Evolutionary conservation across 2,888 invertebrate species (phyloP).

Genomic region (Neoaliturus tenellus): DNA sequence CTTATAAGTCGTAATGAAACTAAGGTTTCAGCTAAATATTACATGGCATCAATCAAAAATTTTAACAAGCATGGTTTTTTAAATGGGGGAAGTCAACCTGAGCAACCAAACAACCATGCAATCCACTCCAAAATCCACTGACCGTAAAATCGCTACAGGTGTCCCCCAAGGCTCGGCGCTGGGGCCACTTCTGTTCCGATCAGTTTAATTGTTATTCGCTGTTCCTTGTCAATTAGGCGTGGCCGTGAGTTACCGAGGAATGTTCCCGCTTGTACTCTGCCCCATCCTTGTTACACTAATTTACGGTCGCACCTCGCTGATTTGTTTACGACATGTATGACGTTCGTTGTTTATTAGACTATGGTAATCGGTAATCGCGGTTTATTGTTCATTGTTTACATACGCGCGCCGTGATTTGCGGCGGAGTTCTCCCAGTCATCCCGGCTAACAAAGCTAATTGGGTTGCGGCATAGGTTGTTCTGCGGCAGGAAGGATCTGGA

Average conservation of each 20-base stretch:
- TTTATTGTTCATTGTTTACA: slow-evolving; percentile 42
- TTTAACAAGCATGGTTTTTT: too few species aligned
- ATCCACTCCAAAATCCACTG: too few species aligned
- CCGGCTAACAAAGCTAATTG: slow-evolving; percentile 39
- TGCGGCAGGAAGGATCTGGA: slow-evolving; percentile 9
- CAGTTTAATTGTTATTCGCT: slow-evolving; percentile 17
- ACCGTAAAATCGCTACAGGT: too few species aligned
- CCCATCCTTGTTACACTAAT: slow-evolving; percentile 20
- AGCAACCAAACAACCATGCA: too few species aligned
- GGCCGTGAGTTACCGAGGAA: neutral
- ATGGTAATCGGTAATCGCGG: slow-evolving; percentile 35
- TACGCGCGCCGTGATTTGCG: slow-evolving; percentile 32
- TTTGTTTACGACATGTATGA: slow-evolving; percentile 30
- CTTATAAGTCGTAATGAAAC: too few species aligned
- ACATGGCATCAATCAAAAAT: too few species aligned
- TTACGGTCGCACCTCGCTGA: neutral
- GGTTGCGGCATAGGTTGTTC: neutral
- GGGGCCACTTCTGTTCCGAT: neutral
- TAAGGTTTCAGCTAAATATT: too few species aligned
- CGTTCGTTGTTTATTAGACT: slow-evolving; percentile 35
- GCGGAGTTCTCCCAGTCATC: slow-evolving; percentile 10
- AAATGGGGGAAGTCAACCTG: too few species aligned
- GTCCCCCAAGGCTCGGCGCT: neutral
- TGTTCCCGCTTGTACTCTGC: neutral
- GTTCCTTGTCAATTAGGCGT: slow-evolving; percentile 26